Conservation (phyloP, 2,113 vertebrate species). For the Spea multiplicata region DNA sequence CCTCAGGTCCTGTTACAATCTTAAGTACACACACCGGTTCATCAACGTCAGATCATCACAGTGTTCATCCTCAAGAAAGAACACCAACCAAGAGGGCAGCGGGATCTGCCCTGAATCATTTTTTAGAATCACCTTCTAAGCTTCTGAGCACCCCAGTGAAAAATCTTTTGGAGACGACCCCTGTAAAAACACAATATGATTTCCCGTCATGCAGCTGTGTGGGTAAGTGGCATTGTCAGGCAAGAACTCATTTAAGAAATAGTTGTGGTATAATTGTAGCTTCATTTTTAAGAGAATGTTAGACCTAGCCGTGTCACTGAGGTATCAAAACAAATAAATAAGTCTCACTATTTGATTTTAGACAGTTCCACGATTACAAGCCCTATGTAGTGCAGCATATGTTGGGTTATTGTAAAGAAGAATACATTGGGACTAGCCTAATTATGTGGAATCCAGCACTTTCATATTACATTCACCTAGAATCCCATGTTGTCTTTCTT, state of each 20-base stretch:
- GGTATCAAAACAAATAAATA: too few relatives aligned
- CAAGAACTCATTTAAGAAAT: slow-evolving; percentile 26
- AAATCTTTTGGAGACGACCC: slow-evolving; percentile 83
- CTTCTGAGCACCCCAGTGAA: slow-evolving; percentile 74
- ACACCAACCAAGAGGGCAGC: slow-evolving; percentile 83
- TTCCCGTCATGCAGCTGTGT: slow-evolving; percentile 93
- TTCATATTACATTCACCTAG: too few relatives aligned
- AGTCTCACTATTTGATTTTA: too few relatives aligned
- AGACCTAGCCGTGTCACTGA: too few relatives aligned
- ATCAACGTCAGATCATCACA: slow-evolving; percentile 65
- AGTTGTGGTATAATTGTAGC: slow-evolving; percentile 24
- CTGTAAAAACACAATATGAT: slow-evolving; percentile 95
- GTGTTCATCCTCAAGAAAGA: slow-evolving; percentile 64
- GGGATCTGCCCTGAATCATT: slow-evolving; percentile 82
- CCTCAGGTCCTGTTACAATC: slow-evolving; percentile 79
- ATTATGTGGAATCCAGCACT: too few relatives aligned
- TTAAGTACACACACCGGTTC: slow-evolving; percentile 73
- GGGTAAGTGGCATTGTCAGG: slow-evolving; percentile 92
- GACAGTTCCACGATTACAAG: too few relatives aligned
- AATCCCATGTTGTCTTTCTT: too few relatives aligned
- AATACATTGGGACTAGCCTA: too few relatives aligned
- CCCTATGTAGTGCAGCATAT: too few relatives aligned
- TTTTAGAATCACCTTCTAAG: slow-evolving; percentile 93
- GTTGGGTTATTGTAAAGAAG: too few relatives aligned
- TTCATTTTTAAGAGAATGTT: slow-evolving; percentile 49